These are phyloP conservation scores for Pantelozetes paolii DNA, from an alignment of 2,888 invertebrate species.

Conservation along the genomic window DNA sequence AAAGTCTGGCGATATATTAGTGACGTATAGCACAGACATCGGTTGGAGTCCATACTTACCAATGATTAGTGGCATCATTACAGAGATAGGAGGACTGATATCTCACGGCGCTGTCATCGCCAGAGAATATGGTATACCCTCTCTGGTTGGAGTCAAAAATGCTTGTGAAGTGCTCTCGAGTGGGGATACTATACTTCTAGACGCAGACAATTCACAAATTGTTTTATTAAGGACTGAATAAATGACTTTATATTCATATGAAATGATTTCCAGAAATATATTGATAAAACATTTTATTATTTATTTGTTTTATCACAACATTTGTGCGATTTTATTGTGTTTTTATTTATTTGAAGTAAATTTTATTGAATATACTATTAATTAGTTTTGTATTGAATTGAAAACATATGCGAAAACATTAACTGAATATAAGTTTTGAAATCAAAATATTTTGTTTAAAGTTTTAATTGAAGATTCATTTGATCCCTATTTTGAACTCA, in stretches of 20 bases:
- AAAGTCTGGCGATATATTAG: conserved; percentile 66
- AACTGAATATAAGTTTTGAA: too few species aligned
- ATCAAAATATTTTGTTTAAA: too few species aligned
- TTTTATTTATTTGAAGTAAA: too few species aligned
- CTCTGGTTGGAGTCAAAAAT: conserved; percentile 67
- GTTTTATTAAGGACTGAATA: neutral
- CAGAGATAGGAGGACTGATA: conserved; percentile 75
- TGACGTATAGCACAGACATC: conserved; percentile 72
- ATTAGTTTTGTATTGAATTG: too few species aligned
- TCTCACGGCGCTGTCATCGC: conserved; percentile 80
- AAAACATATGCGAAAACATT: too few species aligned
- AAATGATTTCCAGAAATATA: neutral
- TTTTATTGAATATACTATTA: too few species aligned
- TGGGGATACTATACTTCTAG: conserved; percentile 45
- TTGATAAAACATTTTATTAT: too few species aligned
- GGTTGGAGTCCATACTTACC: conserved; percentile 84
- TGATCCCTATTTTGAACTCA: too few species aligned
- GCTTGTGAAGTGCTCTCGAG: conserved; percentile 57
- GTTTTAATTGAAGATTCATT: too few species aligned
- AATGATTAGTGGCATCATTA: conserved; percentile 69
- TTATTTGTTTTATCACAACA: too few species aligned
- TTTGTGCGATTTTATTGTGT: too few species aligned
- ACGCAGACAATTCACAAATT: conserved; percentile 43
- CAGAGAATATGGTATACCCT: conserved; percentile 75
- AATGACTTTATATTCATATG: neutral